Conservation (phyloP, 2,797 vertebrate species). For the Crenichthys baileyi region DNA sequence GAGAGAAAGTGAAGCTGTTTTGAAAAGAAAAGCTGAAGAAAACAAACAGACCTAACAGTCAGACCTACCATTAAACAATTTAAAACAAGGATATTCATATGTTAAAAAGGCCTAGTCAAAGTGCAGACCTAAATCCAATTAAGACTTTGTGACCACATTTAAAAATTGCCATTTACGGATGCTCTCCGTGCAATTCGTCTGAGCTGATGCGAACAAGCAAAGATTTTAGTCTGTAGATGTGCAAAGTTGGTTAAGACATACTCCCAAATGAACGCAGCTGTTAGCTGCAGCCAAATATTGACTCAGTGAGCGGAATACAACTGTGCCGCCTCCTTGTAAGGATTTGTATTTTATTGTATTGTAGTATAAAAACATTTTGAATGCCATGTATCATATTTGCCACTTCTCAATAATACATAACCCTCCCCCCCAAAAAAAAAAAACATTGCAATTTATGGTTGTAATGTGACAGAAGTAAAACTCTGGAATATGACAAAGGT, state of each 20-base stretch:
- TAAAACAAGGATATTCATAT: not conserved
- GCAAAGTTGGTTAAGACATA: not conserved
- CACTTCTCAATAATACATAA: not conserved
- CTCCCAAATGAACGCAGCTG: no score
- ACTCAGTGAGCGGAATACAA: no score
- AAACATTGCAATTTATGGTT: not conserved
- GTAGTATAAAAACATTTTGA: no score
- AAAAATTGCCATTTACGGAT: not conserved
- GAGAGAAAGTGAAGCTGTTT: not conserved
- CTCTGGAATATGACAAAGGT: not conserved
- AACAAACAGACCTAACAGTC: not conserved
- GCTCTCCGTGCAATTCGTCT: not conserved
- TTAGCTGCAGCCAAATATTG: no score
- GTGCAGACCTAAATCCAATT: not conserved
- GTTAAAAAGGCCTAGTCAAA: not conserved
- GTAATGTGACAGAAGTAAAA: not conserved
- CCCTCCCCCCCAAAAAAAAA: not conserved
- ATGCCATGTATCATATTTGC: no score
- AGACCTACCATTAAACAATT: not conserved
- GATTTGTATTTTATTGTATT: no score
- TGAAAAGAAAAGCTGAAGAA: not conserved
- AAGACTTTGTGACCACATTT: not conserved
- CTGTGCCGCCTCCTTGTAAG: no score
- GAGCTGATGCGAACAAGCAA: not conserved
- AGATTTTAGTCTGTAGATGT: not conserved